Percentiles rank a stretch among this genome's conserved stretches.
Conservation (phyloP, 2,888 invertebrate genomes). For the Tortricodes alternella region DNA sequence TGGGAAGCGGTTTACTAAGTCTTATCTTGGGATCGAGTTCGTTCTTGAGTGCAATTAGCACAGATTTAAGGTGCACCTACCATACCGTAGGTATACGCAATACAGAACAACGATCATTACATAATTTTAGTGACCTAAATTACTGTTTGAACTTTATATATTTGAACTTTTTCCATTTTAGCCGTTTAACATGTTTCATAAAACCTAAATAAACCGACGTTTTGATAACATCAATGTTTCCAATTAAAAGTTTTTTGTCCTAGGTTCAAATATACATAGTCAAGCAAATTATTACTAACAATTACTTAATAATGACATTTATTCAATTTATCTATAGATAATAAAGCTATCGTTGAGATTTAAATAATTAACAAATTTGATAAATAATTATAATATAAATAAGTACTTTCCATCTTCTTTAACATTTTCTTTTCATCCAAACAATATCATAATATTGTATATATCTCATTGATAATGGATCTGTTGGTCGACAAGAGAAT, state of each 20-base stretch:
- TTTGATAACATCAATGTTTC: too few relatives aligned
- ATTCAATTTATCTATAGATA: slow-evolving; percentile 16
- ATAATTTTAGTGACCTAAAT: slow-evolving; percentile 3
- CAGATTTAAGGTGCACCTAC: background rate
- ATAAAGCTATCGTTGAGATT: slow-evolving; percentile 43
- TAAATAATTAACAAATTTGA: slow-evolving; percentile 37
- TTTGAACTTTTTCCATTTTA: background rate
- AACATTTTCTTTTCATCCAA: too few relatives aligned
- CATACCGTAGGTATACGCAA: background rate
- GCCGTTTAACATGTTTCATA: background rate
- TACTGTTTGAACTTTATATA: slow-evolving; percentile 4
- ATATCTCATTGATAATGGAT: too few relatives aligned
- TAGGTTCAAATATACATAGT: slow-evolving; percentile 9
- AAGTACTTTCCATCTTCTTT: slow-evolving; percentile 48
- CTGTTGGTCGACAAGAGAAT: too few relatives aligned
- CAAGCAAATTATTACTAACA: slow-evolving; percentile 31
- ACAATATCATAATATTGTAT: too few relatives aligned
- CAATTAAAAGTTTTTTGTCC: too few relatives aligned
- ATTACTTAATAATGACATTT: slow-evolving; percentile 12
- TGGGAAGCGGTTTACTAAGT: too few relatives aligned
- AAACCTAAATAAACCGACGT: too few relatives aligned
- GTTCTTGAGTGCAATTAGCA: background rate
- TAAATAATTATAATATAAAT: slow-evolving; percentile 35
- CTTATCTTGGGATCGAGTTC: background rate
- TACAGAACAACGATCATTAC: slow-evolving; percentile 1